These are phyloP conservation scores for Pachydiplax longipennis DNA, from an alignment of 2,888 invertebrate species.

Conservation along the genomic window DNA sequence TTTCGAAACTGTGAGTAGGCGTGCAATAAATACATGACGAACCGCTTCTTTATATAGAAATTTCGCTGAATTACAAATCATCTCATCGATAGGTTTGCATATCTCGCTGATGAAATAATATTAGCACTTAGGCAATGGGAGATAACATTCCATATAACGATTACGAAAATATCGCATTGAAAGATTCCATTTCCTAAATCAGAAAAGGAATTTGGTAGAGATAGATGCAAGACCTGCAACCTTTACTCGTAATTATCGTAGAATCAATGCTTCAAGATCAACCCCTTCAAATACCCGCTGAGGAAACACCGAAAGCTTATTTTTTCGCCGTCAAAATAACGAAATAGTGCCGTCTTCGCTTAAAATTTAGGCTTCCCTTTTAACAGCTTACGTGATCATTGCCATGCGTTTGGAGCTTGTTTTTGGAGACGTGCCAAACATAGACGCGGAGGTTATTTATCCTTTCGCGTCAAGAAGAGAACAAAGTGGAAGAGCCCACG, in stretches of 20 bases:
- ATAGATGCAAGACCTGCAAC: background rate
- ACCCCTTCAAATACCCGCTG: background rate
- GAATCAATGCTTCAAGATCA: background rate
- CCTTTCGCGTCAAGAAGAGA: background rate
- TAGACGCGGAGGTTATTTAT: background rate
- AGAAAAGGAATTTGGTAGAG: no score
- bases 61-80: no score
- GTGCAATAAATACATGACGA: no score
- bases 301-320: background rate
- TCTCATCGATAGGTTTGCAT: no score
- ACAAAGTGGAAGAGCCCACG: background rate
- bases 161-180: no score
- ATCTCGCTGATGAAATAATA: no score
- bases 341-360: background rate
- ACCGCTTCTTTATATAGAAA: no score
- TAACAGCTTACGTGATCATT: background rate
- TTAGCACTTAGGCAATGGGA: no score
- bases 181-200: no score
- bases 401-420: background rate
- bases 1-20: no score
- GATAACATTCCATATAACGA: no score
- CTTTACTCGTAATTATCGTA: no score
- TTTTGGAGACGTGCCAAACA: background rate
- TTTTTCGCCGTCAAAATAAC: background rate
- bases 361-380: background rate